Percentiles rank a stretch among this genome's conserved stretches.
These are phyloP conservation scores for Anthrax anthrax DNA, from an alignment of 2,888 invertebrate species.

Conservation along the genomic window DNA sequence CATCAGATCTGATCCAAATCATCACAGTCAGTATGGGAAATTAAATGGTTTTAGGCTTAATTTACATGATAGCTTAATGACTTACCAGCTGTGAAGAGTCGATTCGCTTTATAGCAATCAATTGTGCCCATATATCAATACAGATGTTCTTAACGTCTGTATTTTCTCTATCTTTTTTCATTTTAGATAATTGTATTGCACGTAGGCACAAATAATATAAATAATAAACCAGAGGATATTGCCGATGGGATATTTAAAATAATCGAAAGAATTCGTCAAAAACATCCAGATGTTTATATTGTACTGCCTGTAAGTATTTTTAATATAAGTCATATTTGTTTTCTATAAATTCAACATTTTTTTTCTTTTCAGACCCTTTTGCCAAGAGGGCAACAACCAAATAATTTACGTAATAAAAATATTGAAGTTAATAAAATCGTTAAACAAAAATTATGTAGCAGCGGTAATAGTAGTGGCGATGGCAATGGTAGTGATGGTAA, in stretches of 20 bases:
- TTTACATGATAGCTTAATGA: too few relatives aligned
- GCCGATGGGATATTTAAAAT: slow-evolving; percentile 68
- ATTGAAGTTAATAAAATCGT: slow-evolving; percentile 58
- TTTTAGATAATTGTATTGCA: slow-evolving; percentile 66
- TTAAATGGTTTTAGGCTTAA: too few relatives aligned
- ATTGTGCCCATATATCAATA: too few relatives aligned
- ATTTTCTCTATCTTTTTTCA: slow-evolving; percentile 4
- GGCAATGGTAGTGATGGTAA: slow-evolving; percentile 44
- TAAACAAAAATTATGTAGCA: slow-evolving; percentile 47
- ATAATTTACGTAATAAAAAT: slow-evolving; percentile 64
- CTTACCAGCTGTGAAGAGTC: background rate
- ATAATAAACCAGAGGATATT: slow-evolving; percentile 64
- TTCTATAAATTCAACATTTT: background rate
- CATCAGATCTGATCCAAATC: too few relatives aligned
- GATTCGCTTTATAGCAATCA: background rate
- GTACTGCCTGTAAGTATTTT: slow-evolving; percentile 58
- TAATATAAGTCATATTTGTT: too few relatives aligned
- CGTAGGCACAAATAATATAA: slow-evolving; percentile 80
- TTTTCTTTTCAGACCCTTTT: slow-evolving; percentile 56
- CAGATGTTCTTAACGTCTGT: too few relatives aligned
- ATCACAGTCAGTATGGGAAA: too few relatives aligned
- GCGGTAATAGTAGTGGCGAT: too few relatives aligned
- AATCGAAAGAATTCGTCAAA: slow-evolving; percentile 55
- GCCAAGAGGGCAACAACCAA: slow-evolving; percentile 77
- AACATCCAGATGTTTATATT: slow-evolving; percentile 66